Conservation (phyloP, 2,113 vertebrate genomes). For the Eulemur macaco region DNA sequence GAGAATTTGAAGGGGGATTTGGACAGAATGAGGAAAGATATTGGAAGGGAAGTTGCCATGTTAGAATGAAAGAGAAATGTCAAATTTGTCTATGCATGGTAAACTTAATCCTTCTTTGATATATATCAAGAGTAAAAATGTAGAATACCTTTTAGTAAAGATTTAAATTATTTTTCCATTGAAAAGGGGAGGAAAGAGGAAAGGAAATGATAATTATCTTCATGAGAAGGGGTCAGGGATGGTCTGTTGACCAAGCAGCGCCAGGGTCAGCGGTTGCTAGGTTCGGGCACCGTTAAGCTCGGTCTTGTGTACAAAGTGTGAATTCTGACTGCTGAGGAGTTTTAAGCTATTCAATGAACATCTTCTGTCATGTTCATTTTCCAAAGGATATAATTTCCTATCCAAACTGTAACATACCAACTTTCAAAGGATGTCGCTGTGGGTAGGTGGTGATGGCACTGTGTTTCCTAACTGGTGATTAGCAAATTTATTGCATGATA, state of each 20-base stretch:
- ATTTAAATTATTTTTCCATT: no score
- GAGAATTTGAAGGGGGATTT: no score
- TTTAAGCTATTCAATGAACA: constrained; percentile 66
- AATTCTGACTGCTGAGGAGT: constrained; percentile 73
- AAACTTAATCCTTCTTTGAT: no score
- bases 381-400: constrained; percentile 81
- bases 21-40: no score
- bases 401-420: constrained; percentile 73
- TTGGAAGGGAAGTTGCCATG: no score
- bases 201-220: background rate
- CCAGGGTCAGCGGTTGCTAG: constrained; percentile 52
- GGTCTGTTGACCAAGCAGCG: background rate
- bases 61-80: no score
- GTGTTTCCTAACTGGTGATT: constrained; percentile 82
- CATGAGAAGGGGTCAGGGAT: background rate
- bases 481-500: constrained; percentile 84
- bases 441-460: constrained; percentile 71
- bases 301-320: constrained; percentile 39
- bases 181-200: background rate
- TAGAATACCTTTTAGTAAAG: no score
- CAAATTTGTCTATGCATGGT: no score
- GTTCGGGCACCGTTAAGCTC: constrained; percentile 15
- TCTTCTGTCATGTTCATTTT: constrained; percentile 81
- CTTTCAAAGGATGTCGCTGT: constrained; percentile 76
- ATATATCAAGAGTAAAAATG: no score